Evolutionary conservation across 2,888 invertebrate genomes (phyloP), one percentile per base, ranked within the genome.

Genomic region (Chymomyza fuscimana): DNA sequence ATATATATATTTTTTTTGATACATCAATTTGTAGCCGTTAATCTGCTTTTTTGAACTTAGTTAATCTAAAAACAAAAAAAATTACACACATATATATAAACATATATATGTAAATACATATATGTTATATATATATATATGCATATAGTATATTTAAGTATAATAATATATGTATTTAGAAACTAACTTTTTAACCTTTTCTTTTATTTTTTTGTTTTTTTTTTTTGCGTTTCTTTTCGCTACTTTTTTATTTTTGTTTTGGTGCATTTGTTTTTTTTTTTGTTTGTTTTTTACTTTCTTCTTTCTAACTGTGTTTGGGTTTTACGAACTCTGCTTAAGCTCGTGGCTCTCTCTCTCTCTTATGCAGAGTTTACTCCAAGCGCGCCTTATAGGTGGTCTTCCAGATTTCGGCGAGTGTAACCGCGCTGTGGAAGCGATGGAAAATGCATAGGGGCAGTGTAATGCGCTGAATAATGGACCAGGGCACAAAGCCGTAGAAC

Each of bases 341-440:
- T 46, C 40, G 40, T 10, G 12, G 40, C 40, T 46, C 6, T 12
- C 7, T 7, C 32, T 2, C 32, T 32, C 32, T 32, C 32, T 32
- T 46, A 46, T 46, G 40, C 1, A 54, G 54, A 67, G 78, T 92
- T 95, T 95, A 97, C 93, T 97, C 97, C 91, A 97, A 93, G 79
- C 97, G 95, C 84, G 96, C 96, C 93, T 97, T 97, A 94, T 97
- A 97, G 92, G 96, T 97, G 86, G 97, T 97, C 93, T 98, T 98
- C 98, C 98, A 98, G 86, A 98, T 97, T 93, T 98, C 97, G 79
- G 97, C 97, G 80, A 98, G 94, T 93, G 97, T 97, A 46, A 98
- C 97, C 36, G 97, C 97, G 73, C 97, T 97, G 92, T 98, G 97
- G 94, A 98, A 98, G 86, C 98, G 96, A 93, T 98, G 98, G 94